Evolutionary conservation across 2,113 vertebrate species (phyloP).

Genomic region (Grantiella picta): DNA sequence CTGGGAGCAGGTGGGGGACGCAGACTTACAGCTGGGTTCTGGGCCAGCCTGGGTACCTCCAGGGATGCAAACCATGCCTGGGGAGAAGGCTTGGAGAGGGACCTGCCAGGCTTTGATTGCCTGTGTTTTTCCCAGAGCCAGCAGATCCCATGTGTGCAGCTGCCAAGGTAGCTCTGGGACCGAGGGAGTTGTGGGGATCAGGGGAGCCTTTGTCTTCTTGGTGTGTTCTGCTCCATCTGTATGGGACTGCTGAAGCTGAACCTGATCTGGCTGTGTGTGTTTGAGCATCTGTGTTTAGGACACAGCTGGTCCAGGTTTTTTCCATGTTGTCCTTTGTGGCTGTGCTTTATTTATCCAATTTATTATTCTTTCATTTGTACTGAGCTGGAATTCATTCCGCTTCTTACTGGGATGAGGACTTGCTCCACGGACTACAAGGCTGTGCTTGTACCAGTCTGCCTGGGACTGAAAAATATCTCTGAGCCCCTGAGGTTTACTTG

Average conservation of each 20-base stretch:
- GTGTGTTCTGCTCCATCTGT: not conserved
- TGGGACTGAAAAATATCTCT: not conserved
- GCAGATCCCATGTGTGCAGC: not conserved
- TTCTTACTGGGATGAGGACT: conserved; percentile 11
- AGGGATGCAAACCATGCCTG: not conserved
- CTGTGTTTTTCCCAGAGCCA: not conserved
- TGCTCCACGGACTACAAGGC: not conserved
- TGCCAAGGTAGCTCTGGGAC: not conserved
- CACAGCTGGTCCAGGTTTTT: not conserved
- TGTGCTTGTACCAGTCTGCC: not conserved
- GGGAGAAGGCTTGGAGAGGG: not conserved
- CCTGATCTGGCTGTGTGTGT: not conserved
- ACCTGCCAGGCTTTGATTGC: not conserved
- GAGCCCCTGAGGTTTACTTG: not conserved
- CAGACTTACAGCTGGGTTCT: not conserved
- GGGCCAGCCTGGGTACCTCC: not conserved
- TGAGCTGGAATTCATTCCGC: not conserved
- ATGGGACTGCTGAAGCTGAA: not conserved
- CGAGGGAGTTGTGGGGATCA: accelerated
- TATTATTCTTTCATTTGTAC: conserved; percentile 37
- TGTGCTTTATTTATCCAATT: not conserved
- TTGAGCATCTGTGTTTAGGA: not conserved
- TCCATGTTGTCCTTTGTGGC: conserved; percentile 49
- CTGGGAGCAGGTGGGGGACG: not conserved
- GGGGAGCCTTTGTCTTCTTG: not conserved